Conservation (phyloP, 1,140 invertebrate species). For the Tetranychus urticae region DNA sequence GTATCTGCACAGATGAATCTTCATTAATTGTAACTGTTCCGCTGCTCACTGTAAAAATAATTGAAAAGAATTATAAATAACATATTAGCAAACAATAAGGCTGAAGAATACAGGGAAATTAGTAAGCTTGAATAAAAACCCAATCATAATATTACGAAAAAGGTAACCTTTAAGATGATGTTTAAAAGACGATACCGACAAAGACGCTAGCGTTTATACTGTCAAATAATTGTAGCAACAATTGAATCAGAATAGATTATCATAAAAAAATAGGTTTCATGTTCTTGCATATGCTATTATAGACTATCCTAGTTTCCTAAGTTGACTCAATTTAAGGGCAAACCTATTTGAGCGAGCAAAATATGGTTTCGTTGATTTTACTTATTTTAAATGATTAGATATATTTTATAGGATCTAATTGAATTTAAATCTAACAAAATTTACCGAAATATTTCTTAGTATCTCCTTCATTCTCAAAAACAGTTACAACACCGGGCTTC, state of each 20-base stretch:
- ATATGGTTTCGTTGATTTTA: not conserved
- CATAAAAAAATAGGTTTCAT: no score
- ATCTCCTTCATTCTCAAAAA: conserved; percentile 62
- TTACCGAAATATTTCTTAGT: conserved; percentile 42
- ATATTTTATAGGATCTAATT: not conserved
- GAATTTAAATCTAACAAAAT: not conserved
- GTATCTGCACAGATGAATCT: conserved; percentile 87
- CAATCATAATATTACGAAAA: not conserved
- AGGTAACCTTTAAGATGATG: not conserved
- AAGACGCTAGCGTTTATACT: no score
- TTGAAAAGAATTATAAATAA: not conserved
- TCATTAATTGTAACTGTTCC: conserved; percentile 94
- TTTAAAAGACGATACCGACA: not conserved
- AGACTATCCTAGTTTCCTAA: no score
- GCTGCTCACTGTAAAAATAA: conserved; percentile 51
- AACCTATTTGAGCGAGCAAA: no score
- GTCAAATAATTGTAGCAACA: no score
- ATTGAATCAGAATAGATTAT: no score
- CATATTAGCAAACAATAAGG: not conserved
- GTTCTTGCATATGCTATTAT: no score
- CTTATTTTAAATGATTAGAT: not conserved
- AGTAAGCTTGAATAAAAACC: conserved; percentile 27
- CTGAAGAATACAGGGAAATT: not conserved
- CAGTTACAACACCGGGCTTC: conserved; percentile 83
- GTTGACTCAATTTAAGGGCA: no score